Evolutionary conservation across 2,797 vertebrate genomes (phyloP), one percentile per base, ranked within the genome.

Genomic region (Pipistrellus kuhlii): DNA sequence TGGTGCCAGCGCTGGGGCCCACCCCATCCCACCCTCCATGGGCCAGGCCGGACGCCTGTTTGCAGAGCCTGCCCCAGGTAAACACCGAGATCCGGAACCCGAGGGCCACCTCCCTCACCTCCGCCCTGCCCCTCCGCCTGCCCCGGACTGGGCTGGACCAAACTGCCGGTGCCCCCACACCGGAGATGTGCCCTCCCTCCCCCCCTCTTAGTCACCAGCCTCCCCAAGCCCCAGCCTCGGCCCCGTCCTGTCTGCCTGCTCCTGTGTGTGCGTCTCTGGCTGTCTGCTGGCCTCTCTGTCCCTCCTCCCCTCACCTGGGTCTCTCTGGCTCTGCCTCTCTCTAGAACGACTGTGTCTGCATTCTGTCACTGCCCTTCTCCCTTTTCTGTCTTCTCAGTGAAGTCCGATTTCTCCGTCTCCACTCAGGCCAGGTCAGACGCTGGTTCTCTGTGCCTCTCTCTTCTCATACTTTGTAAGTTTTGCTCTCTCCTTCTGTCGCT

Each of bases 51-150:
- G 94, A 64, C 8, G 86, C 94, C 95, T 95, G 88, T 97, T 95
- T 96, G 96, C 94, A 53, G 51, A 64, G 96, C 87, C 91, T 82
- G 95, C 94, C 94, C 86, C 96, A 96, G 97, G 96, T 93, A 97
- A 96, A 97, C 97, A 94, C 44, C 69, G 25, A 77, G 95, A 94
- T 92, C 97, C 94, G 93, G 96, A 88, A 96, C 88, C 59, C 83
- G 10, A 71, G 59, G 84, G 95, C 94, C 95, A n/a, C 95, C 95
- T 96, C 96, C 94, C 93, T 95, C 83, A 69, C 92, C 96, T 94
- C 95, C 6, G 15, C 83, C 96, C 88, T 94, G 83, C 46, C 69
- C 94, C 85, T 62, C 55, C 6, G 82, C 87, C 78, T 81, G 89
- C 84, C 82, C 69, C 8, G 86, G 35, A 44, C 94, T 35, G 80